Evolutionary conservation across 2,888 invertebrate genomes (phyloP).

Genomic region (Anaspis maculata): DNA sequence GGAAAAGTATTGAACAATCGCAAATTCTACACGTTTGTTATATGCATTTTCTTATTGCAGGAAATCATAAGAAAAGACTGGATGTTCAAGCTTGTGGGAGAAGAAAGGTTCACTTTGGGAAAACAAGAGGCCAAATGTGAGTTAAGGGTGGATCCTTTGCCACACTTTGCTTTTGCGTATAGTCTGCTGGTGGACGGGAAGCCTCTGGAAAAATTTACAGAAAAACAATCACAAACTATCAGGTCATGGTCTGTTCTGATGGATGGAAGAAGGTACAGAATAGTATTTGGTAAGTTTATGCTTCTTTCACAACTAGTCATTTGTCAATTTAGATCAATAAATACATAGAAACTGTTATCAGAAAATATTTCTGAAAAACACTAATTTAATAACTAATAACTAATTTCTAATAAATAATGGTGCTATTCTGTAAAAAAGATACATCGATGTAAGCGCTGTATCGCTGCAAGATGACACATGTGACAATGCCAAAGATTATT

Average conservation of each 20-base stretch:
- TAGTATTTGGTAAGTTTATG: conserved; percentile 69
- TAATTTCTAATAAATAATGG: too few species aligned
- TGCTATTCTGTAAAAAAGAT: too few species aligned
- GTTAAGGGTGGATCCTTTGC: conserved; percentile 51
- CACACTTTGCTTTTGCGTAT: conserved; percentile 75
- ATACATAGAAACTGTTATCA: too few species aligned
- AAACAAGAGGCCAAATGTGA: conserved; percentile 39
- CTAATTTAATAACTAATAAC: too few species aligned
- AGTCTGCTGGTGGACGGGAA: conserved; percentile 76
- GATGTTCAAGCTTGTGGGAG: conserved; percentile 89
- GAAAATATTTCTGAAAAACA: too few species aligned
- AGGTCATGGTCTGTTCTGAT: conserved; percentile 62
- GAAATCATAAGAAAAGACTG: conserved; percentile 70
- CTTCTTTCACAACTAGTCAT: conserved; percentile 9
- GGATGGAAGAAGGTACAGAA: conserved; percentile 50
- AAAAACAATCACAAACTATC: conserved; percentile 66
- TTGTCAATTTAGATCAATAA: neutral
- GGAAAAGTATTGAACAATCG: conserved; percentile 62
- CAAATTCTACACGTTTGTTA: too few species aligned
- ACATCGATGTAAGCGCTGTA: too few species aligned
- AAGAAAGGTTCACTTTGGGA: conserved; percentile 67
- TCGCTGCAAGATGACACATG: too few species aligned
- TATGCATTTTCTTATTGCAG: too few species aligned
- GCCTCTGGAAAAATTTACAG: conserved; percentile 68
- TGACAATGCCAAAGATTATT: too few species aligned